Evolutionary conservation across 2,888 invertebrate species (phyloP).

Genomic region (Philereme vetulata): DNA sequence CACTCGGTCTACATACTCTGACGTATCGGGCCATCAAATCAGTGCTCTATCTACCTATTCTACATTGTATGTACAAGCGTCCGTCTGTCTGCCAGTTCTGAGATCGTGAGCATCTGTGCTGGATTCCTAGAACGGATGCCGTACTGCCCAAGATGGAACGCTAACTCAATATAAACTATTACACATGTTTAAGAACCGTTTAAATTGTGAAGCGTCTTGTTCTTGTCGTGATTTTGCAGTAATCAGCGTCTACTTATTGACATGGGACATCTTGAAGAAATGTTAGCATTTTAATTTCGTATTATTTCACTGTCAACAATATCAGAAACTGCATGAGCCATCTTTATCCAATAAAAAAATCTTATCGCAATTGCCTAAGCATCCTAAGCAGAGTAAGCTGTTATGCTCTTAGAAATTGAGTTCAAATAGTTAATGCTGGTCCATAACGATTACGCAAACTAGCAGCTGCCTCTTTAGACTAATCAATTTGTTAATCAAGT

Average conservation of each 20-base stretch:
- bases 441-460: background rate
- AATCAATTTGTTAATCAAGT: slow-evolving; percentile 20
- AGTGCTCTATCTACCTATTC: slow-evolving; percentile 12
- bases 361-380: too few species aligned
- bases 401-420: too few species aligned
- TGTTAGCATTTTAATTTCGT: slow-evolving; percentile 1
- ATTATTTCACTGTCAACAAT: background rate
- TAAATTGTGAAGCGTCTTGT: slow-evolving; percentile 37
- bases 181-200: slow-evolving; percentile 42
- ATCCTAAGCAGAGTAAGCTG: too few species aligned
- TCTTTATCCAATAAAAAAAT: background rate
- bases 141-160: slow-evolving; percentile 51
- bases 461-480: background rate
- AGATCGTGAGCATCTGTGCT: slow-evolving; percentile 44
- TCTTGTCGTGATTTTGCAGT: slow-evolving; percentile 33
- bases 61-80: slow-evolving; percentile 55
- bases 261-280: slow-evolving; percentile 21
- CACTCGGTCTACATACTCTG: slow-evolving; percentile 41
- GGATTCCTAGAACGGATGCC: slow-evolving; percentile 65
- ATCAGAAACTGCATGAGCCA: background rate
- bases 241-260: slow-evolving; percentile 21
- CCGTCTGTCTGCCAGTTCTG: slow-evolving; percentile 54
- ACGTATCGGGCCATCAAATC: slow-evolving; percentile 43
- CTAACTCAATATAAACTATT: slow-evolving; percentile 53
- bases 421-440: background rate